Base-by-base conservation (phyloP, 1,140 invertebrate species). In the Stegodyphus dumicola region DNA sequence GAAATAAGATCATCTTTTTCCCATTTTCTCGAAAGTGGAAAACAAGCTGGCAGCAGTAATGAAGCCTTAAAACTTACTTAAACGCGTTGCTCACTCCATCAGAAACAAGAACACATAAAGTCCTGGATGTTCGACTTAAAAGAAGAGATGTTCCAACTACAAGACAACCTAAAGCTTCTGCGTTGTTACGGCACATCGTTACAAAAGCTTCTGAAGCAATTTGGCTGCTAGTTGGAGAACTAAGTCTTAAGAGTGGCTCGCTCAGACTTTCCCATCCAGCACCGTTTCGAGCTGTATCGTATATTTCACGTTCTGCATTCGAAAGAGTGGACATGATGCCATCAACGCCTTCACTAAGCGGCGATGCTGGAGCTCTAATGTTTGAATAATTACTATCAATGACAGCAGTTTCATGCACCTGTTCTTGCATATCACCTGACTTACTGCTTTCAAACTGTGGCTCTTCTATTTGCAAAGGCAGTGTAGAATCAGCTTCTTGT, bases 111-210 rank as follows among this genome's bases (percentile, higher is more conserved):
- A 98, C 93, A 51, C 94, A 96, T 74, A 97, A 90, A 88, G 95
- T 93, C 90, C 95, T 93, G 51, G 91, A 92, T 60, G 97, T 97
- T 74, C 92, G 93, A 56, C 93, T 94, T 88, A 94, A 92, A 87
- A 93, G 93, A 81, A 99, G 90, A 2, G 97, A 98, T 90, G 97
- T 93, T 83, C 95, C 97, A 90, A 98, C 90, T 87, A 98, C 97
- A 89, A 99, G 90, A 66, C 97, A 97, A 86, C 97, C 97, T 87
- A 98, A 91, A 64, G 95, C 95, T 90, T 98, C 98, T 33, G 95
- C 95, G 90, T 99, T 97, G 92, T 98, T 99, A 85, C 97, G 98
- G 67, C 96, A 96, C 88, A 98, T 92, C 77, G 97, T 99, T 88
- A 99, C 97, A 95, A 96, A 99, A 90, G 97, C 93, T 88, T 91